Evolutionary conservation across 2,797 vertebrate species (phyloP).

Genomic region (Lepus townsendii): DNA sequence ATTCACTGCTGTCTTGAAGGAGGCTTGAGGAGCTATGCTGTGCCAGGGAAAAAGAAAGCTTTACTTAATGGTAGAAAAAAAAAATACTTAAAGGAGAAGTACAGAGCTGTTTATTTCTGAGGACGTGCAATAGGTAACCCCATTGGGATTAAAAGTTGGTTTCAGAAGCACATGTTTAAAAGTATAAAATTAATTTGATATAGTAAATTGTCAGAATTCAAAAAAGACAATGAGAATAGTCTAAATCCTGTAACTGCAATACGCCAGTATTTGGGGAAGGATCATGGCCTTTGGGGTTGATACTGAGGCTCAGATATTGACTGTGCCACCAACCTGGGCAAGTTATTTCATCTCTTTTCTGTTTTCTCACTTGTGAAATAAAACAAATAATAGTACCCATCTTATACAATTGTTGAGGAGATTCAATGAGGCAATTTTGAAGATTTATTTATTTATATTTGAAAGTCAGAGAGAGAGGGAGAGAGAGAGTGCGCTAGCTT

Average conservation of each 20-base stretch:
- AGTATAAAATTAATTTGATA: background rate
- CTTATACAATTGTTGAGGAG: background rate
- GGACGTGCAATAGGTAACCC: background rate
- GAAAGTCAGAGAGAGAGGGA: too few relatives aligned
- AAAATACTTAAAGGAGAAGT: background rate
- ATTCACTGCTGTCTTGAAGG: constrained; percentile 66
- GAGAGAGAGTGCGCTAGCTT: too few relatives aligned
- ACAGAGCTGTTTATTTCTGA: constrained; percentile 13
- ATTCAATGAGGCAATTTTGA: constrained; percentile 34
- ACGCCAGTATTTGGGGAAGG: background rate
- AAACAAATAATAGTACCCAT: background rate
- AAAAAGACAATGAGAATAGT: background rate
- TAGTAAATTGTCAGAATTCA: constrained; percentile 4
- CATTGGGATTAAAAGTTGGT: constrained; percentile 5
- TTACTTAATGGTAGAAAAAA: background rate
- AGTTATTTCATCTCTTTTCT: constrained; percentile 5
- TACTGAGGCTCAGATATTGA: background rate
- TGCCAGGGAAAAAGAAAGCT: background rate
- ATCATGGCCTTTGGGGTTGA: too few relatives aligned
- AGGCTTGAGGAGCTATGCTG: constrained; percentile 53
- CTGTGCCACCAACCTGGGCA: background rate
- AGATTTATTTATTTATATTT: too few relatives aligned
- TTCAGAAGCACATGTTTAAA: constrained; percentile 40
- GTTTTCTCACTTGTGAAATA: background rate
- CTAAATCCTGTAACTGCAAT: background rate